Conservation (phyloP, 2,797 vertebrate genomes). For the Echiichthys vipera region DNA sequence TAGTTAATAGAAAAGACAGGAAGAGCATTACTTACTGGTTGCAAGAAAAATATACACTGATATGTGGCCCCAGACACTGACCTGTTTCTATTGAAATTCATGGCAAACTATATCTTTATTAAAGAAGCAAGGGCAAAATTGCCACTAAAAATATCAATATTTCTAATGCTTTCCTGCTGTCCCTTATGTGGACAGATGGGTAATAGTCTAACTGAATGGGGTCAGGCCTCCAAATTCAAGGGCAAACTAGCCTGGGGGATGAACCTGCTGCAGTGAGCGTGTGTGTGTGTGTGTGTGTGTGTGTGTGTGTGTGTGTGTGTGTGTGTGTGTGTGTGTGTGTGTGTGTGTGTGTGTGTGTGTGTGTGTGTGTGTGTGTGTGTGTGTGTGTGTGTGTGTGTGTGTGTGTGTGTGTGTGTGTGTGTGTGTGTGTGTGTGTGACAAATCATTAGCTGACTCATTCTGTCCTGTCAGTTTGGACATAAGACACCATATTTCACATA, state of each 20-base stretch:
- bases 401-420: conserved; percentile 29
- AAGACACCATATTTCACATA: conserved; percentile 68
- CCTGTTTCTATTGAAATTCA: conserved; percentile 34
- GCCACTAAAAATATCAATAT: conserved; percentile 63
- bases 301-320: conserved; percentile 30
- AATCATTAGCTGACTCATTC: conserved; percentile 62
- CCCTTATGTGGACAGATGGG: conserved; percentile 67
- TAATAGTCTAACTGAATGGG: conserved; percentile 71
- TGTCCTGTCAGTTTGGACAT: conserved; percentile 64
- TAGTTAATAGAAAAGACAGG: not conserved
- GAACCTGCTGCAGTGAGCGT: conserved; percentile 37
- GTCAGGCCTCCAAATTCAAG: conserved; percentile 69
- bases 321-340: conserved; percentile 23
- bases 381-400: conserved; percentile 22
- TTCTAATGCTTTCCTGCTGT: conserved; percentile 54
- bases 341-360: conserved; percentile 31
- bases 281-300: conserved; percentile 29
- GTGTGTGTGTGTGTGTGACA: conserved; percentile 46
- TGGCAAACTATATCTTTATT: conserved; percentile 28
- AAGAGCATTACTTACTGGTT: not conserved
- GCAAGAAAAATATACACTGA: not conserved
- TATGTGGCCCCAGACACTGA: not conserved
- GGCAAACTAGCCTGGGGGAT: conserved; percentile 59
- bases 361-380: conserved; percentile 29
- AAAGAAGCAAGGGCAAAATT: conserved; percentile 62